Conservation (phyloP, 2,797 vertebrate species). For the Petrocephalus schoutedeni region DNA sequence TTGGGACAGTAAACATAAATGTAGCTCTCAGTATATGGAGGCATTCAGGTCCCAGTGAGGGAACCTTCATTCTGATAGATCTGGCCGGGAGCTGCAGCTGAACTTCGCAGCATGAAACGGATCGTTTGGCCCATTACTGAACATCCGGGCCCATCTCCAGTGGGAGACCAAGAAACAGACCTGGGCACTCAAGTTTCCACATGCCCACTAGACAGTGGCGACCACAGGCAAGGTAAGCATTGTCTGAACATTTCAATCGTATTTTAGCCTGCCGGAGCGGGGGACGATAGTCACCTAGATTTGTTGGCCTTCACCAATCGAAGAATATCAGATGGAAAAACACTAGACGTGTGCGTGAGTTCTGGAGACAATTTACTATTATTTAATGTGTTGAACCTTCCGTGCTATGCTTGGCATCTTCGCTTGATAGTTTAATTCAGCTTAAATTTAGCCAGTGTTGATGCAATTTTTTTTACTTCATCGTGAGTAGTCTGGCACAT, state of each 20-base stretch:
- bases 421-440: neutral
- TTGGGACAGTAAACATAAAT: neutral
- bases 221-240: neutral
- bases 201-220: neutral
- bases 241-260: neutral
- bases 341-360: neutral
- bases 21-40: neutral
- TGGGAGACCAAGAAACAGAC: neutral
- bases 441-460: neutral
- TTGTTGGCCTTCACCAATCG: neutral
- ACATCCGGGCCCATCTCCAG: neutral
- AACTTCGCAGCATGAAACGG: neutral
- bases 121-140: neutral
- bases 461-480: neutral
- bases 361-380: neutral
- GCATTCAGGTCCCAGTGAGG: neutral
- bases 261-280: neutral
- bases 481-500: neutral
- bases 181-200: neutral
- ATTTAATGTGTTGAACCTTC: neutral
- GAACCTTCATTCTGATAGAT: neutral
- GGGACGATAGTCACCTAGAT: neutral
- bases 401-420: neutral
- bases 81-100: neutral
- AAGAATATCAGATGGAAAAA: neutral